A percentile compares a stretch with the other conserved stretches of the same genome.
These are phyloP conservation scores for Pampusana beccarii DNA, from an alignment of 2,113 vertebrate genomes.

Conservation along the genomic window DNA sequence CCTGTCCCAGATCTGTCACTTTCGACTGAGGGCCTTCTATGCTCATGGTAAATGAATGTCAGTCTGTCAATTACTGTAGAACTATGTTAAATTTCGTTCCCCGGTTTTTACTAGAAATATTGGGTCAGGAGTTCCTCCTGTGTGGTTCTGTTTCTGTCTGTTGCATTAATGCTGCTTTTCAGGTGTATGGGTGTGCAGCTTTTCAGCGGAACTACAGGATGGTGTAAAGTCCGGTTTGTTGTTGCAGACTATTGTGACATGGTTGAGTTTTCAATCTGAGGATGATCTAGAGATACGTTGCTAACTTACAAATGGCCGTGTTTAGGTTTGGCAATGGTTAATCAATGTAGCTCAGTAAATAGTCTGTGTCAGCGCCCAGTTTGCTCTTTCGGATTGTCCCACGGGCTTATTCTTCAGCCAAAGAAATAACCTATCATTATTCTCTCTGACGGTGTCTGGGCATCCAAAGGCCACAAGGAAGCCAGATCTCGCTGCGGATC, in stretches of 20 bases:
- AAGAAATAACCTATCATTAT: not conserved
- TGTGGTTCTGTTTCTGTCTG: not conserved
- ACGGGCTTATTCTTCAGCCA: not conserved
- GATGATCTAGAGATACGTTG: not conserved
- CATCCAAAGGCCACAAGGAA: not conserved
- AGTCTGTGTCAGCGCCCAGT: fast-evolving
- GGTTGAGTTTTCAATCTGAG: not conserved
- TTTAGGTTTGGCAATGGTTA: not conserved
- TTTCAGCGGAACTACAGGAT: not conserved
- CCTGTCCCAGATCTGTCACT: not conserved
- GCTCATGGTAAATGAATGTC: not conserved
- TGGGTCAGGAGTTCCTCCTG: not conserved
- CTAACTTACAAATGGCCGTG: not conserved
- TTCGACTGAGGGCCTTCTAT: fast-evolving
- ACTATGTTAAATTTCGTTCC: not conserved
- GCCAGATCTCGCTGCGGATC: fast-evolving
- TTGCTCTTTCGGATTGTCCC: not conserved
- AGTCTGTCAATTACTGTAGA: not conserved
- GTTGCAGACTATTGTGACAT: not conserved
- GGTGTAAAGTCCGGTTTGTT: not conserved
- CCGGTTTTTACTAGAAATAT: not conserved
- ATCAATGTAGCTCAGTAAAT: not conserved
- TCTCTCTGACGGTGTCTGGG: too few relatives aligned
- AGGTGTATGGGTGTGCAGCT: fast-evolving
- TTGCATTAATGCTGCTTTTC: not conserved